phyloP scores from a whole-genome alignment of 2,888 invertebrate genomes.

The Pseudeuparius sepicola region DNA sequence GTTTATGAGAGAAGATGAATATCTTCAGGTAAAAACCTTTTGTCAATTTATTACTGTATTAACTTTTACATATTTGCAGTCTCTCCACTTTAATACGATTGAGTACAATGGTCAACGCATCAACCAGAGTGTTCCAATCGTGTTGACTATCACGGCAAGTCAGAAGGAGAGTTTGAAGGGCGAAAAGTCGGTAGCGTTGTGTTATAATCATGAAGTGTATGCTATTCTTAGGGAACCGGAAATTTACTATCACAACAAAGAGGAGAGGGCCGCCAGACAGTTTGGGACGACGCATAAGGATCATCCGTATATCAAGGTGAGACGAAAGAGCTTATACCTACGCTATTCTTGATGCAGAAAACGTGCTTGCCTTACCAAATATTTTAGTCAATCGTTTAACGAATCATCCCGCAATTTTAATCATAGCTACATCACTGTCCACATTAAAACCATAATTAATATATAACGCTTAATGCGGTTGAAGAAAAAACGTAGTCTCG shows the following conservation, averaged over 20 bases:
- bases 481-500: too few relatives aligned
- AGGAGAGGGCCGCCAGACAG: slow-evolving; percentile 80
- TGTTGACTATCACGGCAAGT: slow-evolving; percentile 62
- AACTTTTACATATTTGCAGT: slow-evolving; percentile 11
- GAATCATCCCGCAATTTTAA: too few relatives aligned
- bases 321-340: too few relatives aligned
- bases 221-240: slow-evolving; percentile 76
- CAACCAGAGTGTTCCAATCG: slow-evolving; percentile 91
- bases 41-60: too few relatives aligned
- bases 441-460: too few relatives aligned
- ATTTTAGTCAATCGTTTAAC: too few relatives aligned
- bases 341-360: too few relatives aligned
- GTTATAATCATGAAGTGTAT: slow-evolving; percentile 52
- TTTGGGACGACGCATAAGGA: slow-evolving; percentile 76
- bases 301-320: slow-evolving; percentile 78
- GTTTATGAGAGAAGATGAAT: slow-evolving; percentile 62
- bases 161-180: slow-evolving; percentile 63
- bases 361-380: too few relatives aligned
- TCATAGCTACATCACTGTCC: too few relatives aligned
- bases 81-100: slow-evolving; percentile 77
- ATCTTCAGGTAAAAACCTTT: slow-evolving; percentile 43
- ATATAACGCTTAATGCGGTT: too few relatives aligned
- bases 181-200: slow-evolving; percentile 52
- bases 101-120: slow-evolving; percentile 58
- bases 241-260: slow-evolving; percentile 87